Evolutionary conservation across 2,888 invertebrate species (phyloP), one percentile per base, ranked within the genome.

Genomic region (Microctonus hyperodae): DNA sequence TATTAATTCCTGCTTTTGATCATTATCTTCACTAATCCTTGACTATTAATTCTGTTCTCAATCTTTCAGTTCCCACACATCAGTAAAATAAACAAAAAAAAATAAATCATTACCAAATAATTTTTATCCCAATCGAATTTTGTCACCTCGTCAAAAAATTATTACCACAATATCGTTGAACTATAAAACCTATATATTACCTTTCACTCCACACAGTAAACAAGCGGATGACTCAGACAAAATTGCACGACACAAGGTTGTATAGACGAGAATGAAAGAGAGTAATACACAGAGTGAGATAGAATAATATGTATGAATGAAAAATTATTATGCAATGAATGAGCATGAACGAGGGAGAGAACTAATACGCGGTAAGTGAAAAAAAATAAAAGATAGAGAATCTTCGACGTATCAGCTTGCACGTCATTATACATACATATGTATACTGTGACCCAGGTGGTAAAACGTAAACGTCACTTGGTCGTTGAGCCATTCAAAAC

Each of bases 261-360:
- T 28, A 61, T 31, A 51, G 33, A 61, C 23, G 13, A 33, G 61
- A 51, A 22, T 22, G 35, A 23, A 55, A 37, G 25, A 37, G 40
- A 62, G 33, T 25, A 31, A 51, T 50, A 65, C 23, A n/a, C 37
- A n/a, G 7, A 57, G 56, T 33, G 16, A 20, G 56, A 37, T 40
- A 28, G 59, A 51, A 51, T 33, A 51, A 50, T 61, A 51, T 50
- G 69, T 66, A 73, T 72, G 72, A 73, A 73, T 73, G 73, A 70
- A 70, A 33, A 70, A 72, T 72, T 69, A 64, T 72, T 72, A 73
- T 65, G 70, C 70, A 72, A 72, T 66, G 64, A 37, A 31, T 25
- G 48, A 33, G 68, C 44, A 44, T n/a, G n/a, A n/a, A n/a, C n/a
- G n/a, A n/a, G n/a, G n/a, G n/a, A 20, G 16, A 44, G 16, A 44